Conservation (phyloP, 2,113 vertebrate species). For the Anser brachyrhynchus region DNA sequence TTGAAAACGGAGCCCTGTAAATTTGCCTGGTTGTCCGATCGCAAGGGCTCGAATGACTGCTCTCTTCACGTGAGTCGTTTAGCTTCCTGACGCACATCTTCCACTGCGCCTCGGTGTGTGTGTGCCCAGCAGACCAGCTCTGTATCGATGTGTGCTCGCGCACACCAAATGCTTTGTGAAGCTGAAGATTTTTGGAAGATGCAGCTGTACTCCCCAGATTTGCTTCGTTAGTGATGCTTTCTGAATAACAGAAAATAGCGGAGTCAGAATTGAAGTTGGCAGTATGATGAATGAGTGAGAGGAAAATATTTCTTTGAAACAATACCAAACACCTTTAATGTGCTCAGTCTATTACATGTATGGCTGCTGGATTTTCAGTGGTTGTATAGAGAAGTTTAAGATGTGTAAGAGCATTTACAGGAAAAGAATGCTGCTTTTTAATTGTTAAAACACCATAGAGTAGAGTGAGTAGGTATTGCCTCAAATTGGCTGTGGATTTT, state of each 20-base stretch:
- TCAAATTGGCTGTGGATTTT: neutral
- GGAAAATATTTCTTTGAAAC: neutral
- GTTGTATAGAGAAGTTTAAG: neutral
- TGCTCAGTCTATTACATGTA: neutral
- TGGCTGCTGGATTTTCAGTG: neutral
- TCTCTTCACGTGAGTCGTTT: neutral
- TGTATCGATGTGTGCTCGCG: neutral
- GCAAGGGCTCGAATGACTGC: neutral
- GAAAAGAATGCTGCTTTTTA: neutral
- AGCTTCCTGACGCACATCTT: neutral
- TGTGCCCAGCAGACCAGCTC: neutral
- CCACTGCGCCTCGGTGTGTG: neutral
- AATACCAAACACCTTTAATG: neutral
- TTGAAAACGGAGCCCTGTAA: neutral
- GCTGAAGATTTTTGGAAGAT: neutral
- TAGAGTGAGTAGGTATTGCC: neutral
- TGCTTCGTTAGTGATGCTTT: neutral
- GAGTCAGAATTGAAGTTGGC: neutral
- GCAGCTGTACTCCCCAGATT: rapidly evolving
- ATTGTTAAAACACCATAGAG: neutral
- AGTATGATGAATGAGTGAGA: neutral
- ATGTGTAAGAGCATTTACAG: neutral
- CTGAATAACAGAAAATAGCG: neutral
- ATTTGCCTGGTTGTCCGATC: neutral
- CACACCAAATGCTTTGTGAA: neutral